These are phyloP conservation scores for Platerodrilus igneus DNA, from an alignment of 2,888 invertebrate species.

Conservation along the genomic window DNA sequence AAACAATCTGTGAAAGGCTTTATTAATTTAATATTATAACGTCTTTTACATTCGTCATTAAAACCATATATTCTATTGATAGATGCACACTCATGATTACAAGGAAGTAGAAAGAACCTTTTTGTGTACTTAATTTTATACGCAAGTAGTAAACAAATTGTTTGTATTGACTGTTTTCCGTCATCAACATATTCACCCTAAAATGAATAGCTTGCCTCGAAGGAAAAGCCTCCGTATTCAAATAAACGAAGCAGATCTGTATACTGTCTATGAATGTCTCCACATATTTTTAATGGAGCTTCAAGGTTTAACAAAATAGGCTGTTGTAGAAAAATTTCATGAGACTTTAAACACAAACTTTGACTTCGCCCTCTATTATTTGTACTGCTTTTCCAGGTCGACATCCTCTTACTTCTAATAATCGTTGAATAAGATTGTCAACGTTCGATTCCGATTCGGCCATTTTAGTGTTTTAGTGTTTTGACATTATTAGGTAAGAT, in stretches of 20 bases:
- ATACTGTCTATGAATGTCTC: slow-evolving; percentile 98
- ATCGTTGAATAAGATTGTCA: too few species aligned
- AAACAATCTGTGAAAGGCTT: slow-evolving; percentile 99
- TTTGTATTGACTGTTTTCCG: slow-evolving; percentile 88
- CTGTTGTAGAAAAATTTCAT: slow-evolving; percentile 98
- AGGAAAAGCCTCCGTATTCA: slow-evolving; percentile 99
- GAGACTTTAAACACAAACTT: slow-evolving; percentile 92
- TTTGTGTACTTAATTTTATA: slow-evolving; percentile 97
- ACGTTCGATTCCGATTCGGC: too few species aligned
- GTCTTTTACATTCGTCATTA: slow-evolving; percentile 74
- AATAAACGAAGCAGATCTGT: slow-evolving; percentile 96
- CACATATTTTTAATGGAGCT: slow-evolving; percentile 97
- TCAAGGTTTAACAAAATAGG: slow-evolving; percentile 97
- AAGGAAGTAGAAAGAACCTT: slow-evolving; percentile 91
- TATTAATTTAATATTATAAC: slow-evolving; percentile 98
- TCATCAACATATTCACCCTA: slow-evolving; percentile 85
- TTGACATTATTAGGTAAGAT: too few species aligned
- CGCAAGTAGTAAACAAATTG: slow-evolving; percentile 93
- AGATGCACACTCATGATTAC: slow-evolving; percentile 94
- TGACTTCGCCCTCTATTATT: slow-evolving; percentile 97
- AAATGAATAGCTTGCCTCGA: slow-evolving; percentile 98
- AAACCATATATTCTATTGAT: slow-evolving; percentile 99
- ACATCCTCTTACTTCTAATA: slow-evolving; percentile 83
- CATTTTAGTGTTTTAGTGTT: too few species aligned
- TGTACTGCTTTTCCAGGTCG: slow-evolving; percentile 98